phyloP scores from a whole-genome alignment of 2,888 invertebrate species.

The Parascotia fuliginaria region DNA sequence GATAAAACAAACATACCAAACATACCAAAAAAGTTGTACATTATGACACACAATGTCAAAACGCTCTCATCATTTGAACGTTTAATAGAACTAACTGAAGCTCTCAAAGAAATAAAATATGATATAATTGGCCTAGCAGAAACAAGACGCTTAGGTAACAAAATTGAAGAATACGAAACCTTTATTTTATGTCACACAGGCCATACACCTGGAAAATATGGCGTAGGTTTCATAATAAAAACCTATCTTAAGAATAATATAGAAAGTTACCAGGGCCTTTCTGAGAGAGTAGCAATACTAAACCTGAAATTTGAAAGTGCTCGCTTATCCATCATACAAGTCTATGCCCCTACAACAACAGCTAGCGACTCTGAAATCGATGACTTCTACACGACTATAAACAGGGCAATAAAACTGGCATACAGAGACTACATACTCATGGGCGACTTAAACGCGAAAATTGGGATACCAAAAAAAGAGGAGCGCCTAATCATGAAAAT shows the following conservation, averaged over 20 bases:
- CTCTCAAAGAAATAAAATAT: neutral
- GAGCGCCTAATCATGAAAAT: too few relatives aligned
- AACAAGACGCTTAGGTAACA: neutral
- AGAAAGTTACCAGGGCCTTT: neutral
- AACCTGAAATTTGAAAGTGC: neutral
- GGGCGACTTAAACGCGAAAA: too few relatives aligned
- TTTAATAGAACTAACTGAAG: neutral
- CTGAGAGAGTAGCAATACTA: neutral
- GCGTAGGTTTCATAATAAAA: neutral
- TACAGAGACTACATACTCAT: too few relatives aligned
- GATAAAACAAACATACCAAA: too few relatives aligned
- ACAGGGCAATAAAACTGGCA: too few relatives aligned
- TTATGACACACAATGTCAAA: neutral
- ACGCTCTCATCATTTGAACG: neutral
- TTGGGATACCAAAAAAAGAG: too few relatives aligned
- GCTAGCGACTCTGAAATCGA: neutral
- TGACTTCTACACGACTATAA: too few relatives aligned
- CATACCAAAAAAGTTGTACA: neutral
- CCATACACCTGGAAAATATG: neutral
- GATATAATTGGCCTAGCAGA: neutral
- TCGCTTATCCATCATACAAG: neutral
- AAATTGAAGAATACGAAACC: constrained; percentile 1
- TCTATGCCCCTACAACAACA: neutral
- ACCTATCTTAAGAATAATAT: neutral
- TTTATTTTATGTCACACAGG: neutral